Conservation (phyloP, 2,113 vertebrate genomes). For the Alosa alosa region DNA sequence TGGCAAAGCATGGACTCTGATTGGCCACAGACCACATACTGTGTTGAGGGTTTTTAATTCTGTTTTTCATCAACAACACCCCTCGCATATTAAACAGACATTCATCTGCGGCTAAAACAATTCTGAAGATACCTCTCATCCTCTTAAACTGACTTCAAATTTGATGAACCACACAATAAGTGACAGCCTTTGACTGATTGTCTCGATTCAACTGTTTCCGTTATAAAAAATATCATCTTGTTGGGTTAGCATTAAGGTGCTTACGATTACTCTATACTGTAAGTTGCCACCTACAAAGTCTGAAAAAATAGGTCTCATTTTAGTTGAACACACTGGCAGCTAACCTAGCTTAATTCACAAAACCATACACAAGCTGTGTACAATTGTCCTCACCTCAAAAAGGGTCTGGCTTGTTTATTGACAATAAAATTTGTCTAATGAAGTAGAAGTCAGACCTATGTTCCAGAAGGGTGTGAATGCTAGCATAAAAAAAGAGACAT, state of each 20-base stretch:
- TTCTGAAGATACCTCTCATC: not conserved
- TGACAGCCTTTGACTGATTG: not conserved
- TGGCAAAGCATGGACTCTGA: not conserved
- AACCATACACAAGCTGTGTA: not conserved
- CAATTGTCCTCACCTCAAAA: not conserved
- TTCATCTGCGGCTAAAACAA: not conserved
- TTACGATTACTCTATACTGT: not conserved
- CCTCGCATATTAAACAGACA: not conserved
- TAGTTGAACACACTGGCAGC: not conserved
- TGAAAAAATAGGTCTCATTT: slow-evolving; percentile 13
- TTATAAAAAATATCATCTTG: not conserved
- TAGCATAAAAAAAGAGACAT: not conserved
- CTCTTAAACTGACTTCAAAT: not conserved
- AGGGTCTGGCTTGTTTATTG: not conserved
- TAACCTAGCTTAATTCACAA: not conserved
- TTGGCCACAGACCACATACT: not conserved
- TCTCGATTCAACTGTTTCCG: not conserved
- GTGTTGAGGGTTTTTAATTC: slow-evolving; percentile 1
- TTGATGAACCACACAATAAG: not conserved
- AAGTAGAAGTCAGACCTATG: not conserved
- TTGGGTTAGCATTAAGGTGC: slow-evolving; percentile 1
- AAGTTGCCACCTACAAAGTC: not conserved
- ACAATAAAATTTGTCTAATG: not conserved
- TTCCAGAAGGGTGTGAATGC: not conserved
- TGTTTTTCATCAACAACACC: not conserved